These are phyloP conservation scores for Selenia dentaria DNA, from an alignment of 2,888 invertebrate species.

Conservation along the genomic window DNA sequence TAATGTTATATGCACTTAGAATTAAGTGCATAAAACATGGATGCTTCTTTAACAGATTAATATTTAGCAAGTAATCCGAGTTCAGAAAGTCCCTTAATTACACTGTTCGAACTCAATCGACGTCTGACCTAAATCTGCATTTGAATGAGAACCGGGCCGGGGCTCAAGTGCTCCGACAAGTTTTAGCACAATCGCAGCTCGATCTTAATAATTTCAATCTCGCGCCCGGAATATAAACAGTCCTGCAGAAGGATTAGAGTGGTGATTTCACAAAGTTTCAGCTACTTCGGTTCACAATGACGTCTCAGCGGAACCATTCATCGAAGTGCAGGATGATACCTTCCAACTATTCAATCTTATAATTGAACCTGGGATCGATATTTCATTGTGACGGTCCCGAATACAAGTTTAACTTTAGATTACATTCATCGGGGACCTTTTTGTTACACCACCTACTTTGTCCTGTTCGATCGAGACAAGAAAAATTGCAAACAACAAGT, in stretches of 20 bases:
- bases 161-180: conserved; percentile 64
- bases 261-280: conserved; percentile 71
- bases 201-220: conserved; percentile 79
- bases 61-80: conserved; percentile 52
- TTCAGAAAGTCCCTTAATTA: conserved; percentile 67
- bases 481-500: conserved; percentile 23
- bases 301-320: conserved; percentile 30
- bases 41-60: no score
- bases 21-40: no score
- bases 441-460: conserved; percentile 15
- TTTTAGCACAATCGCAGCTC: conserved; percentile 70
- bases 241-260: conserved; percentile 68
- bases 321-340: conserved; percentile 20
- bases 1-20: no score
- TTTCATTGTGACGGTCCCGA: conserved; percentile 19
- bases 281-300: conserved; percentile 39
- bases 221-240: conserved; percentile 70
- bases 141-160: conserved; percentile 67
- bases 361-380: conserved; percentile 19
- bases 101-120: conserved; percentile 71
- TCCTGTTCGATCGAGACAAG: neutral
- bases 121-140: conserved; percentile 78
- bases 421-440: conserved; percentile 5
- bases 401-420: conserved; percentile 22
- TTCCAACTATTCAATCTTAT: conserved; percentile 25